Evolutionary conservation across 1,140 invertebrate species (phyloP).

Genomic region (Eubasilissa regina): DNA sequence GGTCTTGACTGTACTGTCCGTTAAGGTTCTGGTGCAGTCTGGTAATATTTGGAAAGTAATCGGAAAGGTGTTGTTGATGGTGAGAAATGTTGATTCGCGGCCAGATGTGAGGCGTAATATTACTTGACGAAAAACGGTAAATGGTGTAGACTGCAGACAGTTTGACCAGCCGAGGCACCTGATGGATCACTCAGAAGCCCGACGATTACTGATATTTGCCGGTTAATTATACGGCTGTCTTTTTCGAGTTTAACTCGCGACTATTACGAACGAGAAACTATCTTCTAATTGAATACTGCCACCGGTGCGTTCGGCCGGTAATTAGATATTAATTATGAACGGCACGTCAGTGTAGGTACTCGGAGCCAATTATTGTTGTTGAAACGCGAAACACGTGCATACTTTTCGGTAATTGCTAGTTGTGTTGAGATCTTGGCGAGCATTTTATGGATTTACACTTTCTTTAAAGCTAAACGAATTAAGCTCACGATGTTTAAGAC

Average conservation of each 20-base stretch:
- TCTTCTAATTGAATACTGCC: slow-evolving; percentile 15
- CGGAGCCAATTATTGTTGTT: slow-evolving; percentile 6
- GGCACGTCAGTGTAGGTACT: background rate
- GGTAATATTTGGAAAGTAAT: no score
- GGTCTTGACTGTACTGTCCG: no score
- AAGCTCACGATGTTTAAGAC: no score
- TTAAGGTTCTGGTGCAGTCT: no score
- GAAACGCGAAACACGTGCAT: background rate
- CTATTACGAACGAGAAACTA: background rate
- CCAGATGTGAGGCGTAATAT: no score
- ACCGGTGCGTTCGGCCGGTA: slow-evolving; percentile 18
- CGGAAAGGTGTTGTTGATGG: no score
- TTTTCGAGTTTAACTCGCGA: background rate
- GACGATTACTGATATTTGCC: slow-evolving; percentile 16
- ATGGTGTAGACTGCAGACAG: no score
- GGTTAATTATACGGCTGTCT: slow-evolving; percentile 3
- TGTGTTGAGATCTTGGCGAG: background rate
- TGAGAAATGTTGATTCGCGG: no score
- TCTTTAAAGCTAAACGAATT: no score
- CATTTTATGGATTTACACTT: background rate
- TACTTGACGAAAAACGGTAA: no score
- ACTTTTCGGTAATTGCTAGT: slow-evolving; percentile 10
- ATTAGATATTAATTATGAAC: background rate
- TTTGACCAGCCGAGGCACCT: background rate
- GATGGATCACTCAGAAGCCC: background rate